These are phyloP conservation scores for Beris morrisii DNA, from an alignment of 2,888 invertebrate species.

Conservation along the genomic window DNA sequence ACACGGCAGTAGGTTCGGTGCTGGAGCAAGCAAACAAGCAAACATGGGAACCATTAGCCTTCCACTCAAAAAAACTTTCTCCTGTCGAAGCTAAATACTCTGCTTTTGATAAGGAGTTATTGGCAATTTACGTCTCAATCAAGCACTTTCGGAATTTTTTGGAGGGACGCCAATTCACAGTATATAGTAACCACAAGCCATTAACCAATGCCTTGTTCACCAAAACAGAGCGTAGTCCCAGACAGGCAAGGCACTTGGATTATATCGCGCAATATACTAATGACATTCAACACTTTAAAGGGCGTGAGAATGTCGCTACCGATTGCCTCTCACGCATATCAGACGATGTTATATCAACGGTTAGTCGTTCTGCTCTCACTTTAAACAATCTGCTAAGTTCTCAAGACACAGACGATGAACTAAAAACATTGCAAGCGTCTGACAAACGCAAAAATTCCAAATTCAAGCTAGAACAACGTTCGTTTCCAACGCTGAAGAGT, in stretches of 20 bases:
- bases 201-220: no score
- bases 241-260: no score
- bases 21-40: conserved; percentile 40
- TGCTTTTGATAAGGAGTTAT: conserved; percentile 42
- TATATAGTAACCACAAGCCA: no score
- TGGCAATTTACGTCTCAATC: not conserved
- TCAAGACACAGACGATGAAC: not conserved
- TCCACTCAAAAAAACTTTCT: conserved; percentile 42
- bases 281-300: no score
- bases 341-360: not conserved
- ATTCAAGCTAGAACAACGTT: not conserved
- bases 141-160: not conserved
- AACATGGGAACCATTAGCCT: conserved; percentile 40
- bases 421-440: not conserved
- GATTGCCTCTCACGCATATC: not conserved
- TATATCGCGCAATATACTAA: no score
- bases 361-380: not conserved
- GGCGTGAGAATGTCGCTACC: no score
- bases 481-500: not conserved
- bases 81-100: conserved; percentile 42
- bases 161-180: no score
- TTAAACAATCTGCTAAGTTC: not conserved
- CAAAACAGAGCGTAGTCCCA: no score
- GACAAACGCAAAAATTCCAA: not conserved
- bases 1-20: conserved; percentile 40